Base-by-base conservation (phyloP, 2,888 invertebrate genomes). In the Agriopis aurantiaria region DNA sequence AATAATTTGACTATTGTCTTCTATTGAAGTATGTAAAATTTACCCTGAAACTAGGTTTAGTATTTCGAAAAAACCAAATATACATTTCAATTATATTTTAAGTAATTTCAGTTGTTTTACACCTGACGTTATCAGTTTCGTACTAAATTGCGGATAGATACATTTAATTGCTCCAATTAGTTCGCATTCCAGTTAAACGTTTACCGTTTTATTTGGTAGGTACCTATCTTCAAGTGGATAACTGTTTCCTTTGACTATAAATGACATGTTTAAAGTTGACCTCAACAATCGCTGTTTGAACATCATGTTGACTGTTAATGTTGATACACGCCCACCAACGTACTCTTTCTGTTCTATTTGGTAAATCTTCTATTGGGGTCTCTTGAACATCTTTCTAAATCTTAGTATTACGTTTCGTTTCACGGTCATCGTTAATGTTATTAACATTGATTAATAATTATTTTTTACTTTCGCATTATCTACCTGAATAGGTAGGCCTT, bases 321-420 rank as follows among this genome's bases (percentile, higher is more conserved):
- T 86, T 85, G 80, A 83, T 85, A 84, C 82, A 87, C 90, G 85
- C 91, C 91, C 84, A 91, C 90, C 64, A 68, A 65, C 58, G 56
- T 59, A 65, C 61, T 62, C 68, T 72, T 72, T 73, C 64, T 73
- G 40, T 74, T 77, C 77, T 77, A 78, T 74, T 78, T 65, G 60
- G 68, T 73, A 73, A 75, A 79, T 80, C 73, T 79, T 68, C 52
- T 65, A 68, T 58, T 74, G 72, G 66, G 70, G 65, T 78, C 56
- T 71, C 53, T 63, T 23, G 23, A 67, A 57, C 61, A 33, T 52
- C 46, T 67, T 52, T 57, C 12, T 65, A 40, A 8, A 11, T 43
- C 51, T 33, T 43, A 51, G 0, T 23, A 56, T 46, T 55, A 48
- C 48, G 45, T 46, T 71, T 58, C 52, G 46, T 65, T 57, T 61